Percentiles rank a stretch among this genome's conserved stretches.
Evolutionary conservation across 2,888 invertebrate species (phyloP).

Genomic region (Pyrocoelia pectoralis): DNA sequence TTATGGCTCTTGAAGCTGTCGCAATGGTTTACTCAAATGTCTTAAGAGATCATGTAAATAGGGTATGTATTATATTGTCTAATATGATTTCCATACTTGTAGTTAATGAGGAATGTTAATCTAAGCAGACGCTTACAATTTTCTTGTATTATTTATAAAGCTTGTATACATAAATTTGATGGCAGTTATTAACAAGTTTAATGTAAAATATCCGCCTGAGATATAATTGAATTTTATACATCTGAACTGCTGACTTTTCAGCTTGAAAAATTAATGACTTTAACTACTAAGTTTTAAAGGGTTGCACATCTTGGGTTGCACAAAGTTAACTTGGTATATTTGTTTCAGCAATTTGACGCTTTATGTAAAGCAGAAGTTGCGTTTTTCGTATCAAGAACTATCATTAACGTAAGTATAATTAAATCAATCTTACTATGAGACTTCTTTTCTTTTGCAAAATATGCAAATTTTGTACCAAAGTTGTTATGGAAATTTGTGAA

Average conservation of each 20-base stretch:
- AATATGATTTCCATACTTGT: too few species aligned
- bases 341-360: conserved; percentile 78
- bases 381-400: conserved; percentile 75
- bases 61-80: conserved; percentile 64
- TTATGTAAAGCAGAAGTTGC: conserved; percentile 81
- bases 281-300: conserved; percentile 7
- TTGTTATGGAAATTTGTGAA: conserved; percentile 14
- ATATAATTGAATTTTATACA: conserved; percentile 21
- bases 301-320: too few species aligned
- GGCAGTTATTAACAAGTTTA: not conserved
- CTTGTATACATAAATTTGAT: too few species aligned
- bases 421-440: conserved; percentile 12
- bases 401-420: conserved; percentile 76
- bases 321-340: conserved; percentile 28
- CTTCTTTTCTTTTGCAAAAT: not conserved
- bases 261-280: conserved; percentile 12
- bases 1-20: conserved; percentile 82
- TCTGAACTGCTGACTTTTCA: conserved; percentile 13
- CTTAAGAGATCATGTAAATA: conserved; percentile 82
- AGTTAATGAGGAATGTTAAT: too few species aligned
- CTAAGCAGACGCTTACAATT: too few species aligned
- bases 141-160: too few species aligned
- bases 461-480: not conserved
- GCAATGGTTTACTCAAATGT: conserved; percentile 85
- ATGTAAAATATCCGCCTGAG: not conserved